A percentile compares a stretch with the other conserved stretches of the same genome.
Conservation (phyloP, 2,113 vertebrate genomes). For the Plecotus auritus region DNA sequence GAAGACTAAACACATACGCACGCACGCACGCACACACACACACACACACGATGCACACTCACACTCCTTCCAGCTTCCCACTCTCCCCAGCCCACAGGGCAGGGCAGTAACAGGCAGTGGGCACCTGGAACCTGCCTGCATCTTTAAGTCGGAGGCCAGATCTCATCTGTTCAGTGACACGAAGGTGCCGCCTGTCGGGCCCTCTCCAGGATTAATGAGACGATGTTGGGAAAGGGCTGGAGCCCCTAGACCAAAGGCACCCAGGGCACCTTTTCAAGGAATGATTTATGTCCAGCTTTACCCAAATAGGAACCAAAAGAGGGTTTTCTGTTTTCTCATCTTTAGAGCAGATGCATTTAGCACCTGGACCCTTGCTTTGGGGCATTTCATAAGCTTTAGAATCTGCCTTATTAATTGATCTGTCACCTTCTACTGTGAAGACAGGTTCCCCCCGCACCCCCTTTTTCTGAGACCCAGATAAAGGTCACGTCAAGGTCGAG, state of each 20-base stretch:
- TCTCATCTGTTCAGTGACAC: neutral
- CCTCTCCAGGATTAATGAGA: constrained; percentile 37
- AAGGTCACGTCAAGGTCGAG: neutral
- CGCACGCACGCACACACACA: neutral
- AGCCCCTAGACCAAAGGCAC: neutral
- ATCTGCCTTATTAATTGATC: constrained; percentile 4
- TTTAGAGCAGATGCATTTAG: constrained; percentile 1
- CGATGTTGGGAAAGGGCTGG: constrained; percentile 5
- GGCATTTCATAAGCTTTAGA: constrained; percentile 9
- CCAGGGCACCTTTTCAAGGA: constrained; percentile 40
- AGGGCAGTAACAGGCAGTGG: too few species aligned
- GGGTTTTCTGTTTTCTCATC: neutral
- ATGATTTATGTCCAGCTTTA: constrained; percentile 55
- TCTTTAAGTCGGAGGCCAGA: neutral
- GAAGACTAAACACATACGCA: neutral
- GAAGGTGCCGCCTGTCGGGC: neutral
- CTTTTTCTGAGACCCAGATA: neutral
- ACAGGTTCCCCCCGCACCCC: neutral
- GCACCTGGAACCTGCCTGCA: neutral
- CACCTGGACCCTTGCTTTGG: constrained; percentile 7
- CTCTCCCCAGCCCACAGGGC: neutral
- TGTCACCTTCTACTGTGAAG: neutral
- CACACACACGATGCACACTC: neutral
- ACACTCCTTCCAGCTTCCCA: neutral
- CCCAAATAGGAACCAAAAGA: constrained; percentile 41